A percentile compares a stretch with the other conserved stretches of the same genome.
Conservation (phyloP, 2,888 invertebrate genomes). For the Alsophila aescularia region DNA sequence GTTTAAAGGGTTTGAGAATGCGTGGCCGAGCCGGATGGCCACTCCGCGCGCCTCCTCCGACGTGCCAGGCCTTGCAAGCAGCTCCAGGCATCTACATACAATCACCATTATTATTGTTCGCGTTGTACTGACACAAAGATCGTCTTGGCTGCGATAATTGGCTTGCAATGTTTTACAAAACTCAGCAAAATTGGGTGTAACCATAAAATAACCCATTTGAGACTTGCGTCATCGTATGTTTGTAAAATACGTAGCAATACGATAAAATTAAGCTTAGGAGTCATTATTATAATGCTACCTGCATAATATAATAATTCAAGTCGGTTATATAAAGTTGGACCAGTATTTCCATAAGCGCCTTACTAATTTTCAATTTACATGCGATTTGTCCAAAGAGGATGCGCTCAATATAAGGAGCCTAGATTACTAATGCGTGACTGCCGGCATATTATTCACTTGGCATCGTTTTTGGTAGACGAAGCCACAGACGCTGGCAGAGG, state of each 20-base stretch:
- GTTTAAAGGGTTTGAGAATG: constrained; percentile 49
- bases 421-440: constrained; percentile 33
- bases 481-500: constrained; percentile 56
- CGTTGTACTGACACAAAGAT: constrained; percentile 27
- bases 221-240: too few relatives aligned
- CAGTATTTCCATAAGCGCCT: neutral
- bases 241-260: too few relatives aligned
- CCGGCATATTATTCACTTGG: constrained; percentile 38
- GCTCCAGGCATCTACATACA: constrained; percentile 33
- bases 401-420: constrained; percentile 35
- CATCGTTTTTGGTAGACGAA: constrained; percentile 57
- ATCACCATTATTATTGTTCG: constrained; percentile 34
- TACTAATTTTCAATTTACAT: constrained; percentile 20
- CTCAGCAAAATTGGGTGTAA: too few relatives aligned
- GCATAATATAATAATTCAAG: too few relatives aligned
- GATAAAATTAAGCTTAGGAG: too few relatives aligned
- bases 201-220: too few relatives aligned
- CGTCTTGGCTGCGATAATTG: neutral
- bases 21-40: constrained; percentile 54
- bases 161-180: too few relatives aligned
- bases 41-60: constrained; percentile 45
- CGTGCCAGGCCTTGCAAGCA: constrained; percentile 56
- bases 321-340: too few relatives aligned
- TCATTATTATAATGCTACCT: too few relatives aligned
- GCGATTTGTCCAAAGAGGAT: constrained; percentile 30